Conservation (phyloP, 2,113 vertebrate species). For the Sander lucioperca region DNA sequence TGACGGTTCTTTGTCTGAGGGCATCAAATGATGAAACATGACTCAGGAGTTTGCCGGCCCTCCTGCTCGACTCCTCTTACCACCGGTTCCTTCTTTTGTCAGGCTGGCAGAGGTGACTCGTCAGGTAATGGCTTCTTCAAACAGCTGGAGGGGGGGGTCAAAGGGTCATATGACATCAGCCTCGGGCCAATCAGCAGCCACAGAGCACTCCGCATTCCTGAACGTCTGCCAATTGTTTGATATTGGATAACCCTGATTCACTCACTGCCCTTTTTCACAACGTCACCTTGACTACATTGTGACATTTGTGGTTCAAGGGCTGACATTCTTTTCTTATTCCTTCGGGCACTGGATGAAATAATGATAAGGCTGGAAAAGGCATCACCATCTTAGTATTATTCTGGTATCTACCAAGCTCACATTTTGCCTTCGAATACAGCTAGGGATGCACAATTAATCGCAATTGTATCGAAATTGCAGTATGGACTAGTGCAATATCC, state of each 20-base stretch:
- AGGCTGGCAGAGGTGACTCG: slow-evolving; percentile 38
- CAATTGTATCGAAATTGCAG: too few species aligned
- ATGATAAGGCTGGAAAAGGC: not conserved
- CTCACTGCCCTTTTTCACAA: slow-evolving; percentile 1
- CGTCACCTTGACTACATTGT: slow-evolving; percentile 18
- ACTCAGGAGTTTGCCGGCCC: slow-evolving; percentile 21
- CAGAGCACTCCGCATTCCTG: slow-evolving; percentile 43
- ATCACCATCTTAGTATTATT: not conserved
- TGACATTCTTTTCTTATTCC: slow-evolving; percentile 1
- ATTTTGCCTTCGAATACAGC: not conserved
- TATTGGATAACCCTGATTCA: slow-evolving; percentile 50
- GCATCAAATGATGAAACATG: slow-evolving; percentile 8
- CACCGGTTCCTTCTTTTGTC: slow-evolving; percentile 26
- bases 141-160: slow-evolving; percentile 66
- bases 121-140: slow-evolving; percentile 56
- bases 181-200: slow-evolving; percentile 32
- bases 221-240: slow-evolving; percentile 41
- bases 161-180: slow-evolving; percentile 45
- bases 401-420: not conserved
- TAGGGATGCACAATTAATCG: too few species aligned
- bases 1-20: not conserved
- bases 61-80: slow-evolving; percentile 25
- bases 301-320: slow-evolving; percentile 22
- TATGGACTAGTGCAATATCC: too few species aligned
- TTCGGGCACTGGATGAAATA: not conserved